Percentiles rank a stretch among this genome's conserved stretches.
Evolutionary conservation across 2,888 invertebrate genomes (phyloP).

Genomic region (Calameuta idolon): DNA sequence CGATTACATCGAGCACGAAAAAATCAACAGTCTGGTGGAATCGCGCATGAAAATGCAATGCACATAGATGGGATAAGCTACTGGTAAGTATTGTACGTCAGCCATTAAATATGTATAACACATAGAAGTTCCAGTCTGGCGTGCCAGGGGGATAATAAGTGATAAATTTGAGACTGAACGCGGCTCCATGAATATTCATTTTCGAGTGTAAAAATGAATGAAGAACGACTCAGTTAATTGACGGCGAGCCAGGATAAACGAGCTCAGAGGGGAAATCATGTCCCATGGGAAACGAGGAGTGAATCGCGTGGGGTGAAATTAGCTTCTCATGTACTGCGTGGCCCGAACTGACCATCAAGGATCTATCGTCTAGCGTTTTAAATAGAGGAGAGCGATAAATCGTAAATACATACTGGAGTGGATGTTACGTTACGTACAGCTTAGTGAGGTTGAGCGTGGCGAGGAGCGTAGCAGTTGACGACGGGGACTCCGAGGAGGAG

Average conservation of each 20-base stretch:
- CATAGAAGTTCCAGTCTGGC: not conserved
- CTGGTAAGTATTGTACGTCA: not conserved
- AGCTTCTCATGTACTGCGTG: not conserved
- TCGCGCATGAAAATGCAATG: not conserved
- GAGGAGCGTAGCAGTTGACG: not conserved
- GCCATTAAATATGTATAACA: not conserved
- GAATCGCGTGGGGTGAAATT: not conserved
- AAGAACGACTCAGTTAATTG: not conserved
- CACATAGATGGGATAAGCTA: not conserved
- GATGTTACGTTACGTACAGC: constrained; percentile 45
- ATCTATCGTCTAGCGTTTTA: not conserved
- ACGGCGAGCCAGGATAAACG: not conserved
- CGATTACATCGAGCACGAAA: not conserved
- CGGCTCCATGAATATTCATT: not conserved
- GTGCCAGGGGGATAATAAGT: not conserved
- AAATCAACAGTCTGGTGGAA: not conserved
- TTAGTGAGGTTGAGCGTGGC: constrained; percentile 49
- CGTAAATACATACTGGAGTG: not conserved
- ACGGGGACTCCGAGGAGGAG: not conserved
- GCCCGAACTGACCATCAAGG: not conserved
- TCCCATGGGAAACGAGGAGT: not conserved
- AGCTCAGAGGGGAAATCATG: not conserved
- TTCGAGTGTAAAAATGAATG: not conserved
- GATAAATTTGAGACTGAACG: not conserved
- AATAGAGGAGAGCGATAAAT: not conserved